Evolutionary conservation across 2,797 vertebrate species (phyloP), one percentile per base, ranked within the genome.

Genomic region (Argentina silus): DNA sequence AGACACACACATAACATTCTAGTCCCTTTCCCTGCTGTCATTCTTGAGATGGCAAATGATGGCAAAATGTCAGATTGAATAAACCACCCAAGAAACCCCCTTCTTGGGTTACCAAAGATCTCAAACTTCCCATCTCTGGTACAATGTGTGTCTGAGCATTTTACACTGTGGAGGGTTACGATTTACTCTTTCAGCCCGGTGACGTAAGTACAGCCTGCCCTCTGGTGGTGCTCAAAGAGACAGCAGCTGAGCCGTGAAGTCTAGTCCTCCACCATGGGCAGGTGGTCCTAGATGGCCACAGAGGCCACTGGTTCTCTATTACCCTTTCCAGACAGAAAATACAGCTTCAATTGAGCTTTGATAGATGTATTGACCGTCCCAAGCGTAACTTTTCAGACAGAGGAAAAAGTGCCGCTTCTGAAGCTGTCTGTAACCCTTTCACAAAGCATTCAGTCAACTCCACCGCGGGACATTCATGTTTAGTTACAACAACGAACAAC

Each of bases 221-320:
- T 44, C 67, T 69, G 36, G 50, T 69, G 67, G 67, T 8, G 14
- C 11, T 50, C 5, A 5, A 19, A 15, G 64, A 48, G 14, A 67
- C 6, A 3, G 23, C 23, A 42, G 64, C 64, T 66, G 21, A 53
- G n/a, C 5, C 12, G 0, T 14, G 1, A 14, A 15, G 27, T 36
- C 27, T 36, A 36, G 27, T 1, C 14, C 2, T 7, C 12, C 60
- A 15, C 7, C 60, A 2, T 2, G 43, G 2, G 7, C 27, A 42
- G 7, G 8, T 9, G 60, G 27, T 62, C 60, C 60, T n/a, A 27
- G 27, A 43, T 23, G 60, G 60, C 60, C 27, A 55, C 53, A 55
- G 53, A 15, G 11, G 14, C 53, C 53, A 6, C 27, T 62, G 60
- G 60, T 15, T 36, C 17, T 56, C 55, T 57, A n/a, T n/a, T n/a